phyloP scores from a whole-genome alignment of 2,888 invertebrate genomes.

The Cephus pulcher region DNA sequence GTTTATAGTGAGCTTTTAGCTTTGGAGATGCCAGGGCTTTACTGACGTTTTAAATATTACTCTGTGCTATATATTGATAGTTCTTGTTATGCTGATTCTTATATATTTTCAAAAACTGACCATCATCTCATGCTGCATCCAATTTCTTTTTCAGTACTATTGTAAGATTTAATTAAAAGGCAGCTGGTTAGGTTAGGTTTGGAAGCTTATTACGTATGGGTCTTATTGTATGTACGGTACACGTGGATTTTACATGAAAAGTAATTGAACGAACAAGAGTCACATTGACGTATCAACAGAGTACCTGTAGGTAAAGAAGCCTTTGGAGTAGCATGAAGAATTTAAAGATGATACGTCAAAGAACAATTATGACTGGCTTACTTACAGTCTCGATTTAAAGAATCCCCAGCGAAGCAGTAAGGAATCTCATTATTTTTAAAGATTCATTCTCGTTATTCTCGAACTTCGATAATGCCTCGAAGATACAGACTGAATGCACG shows the following conservation, averaged over 20 bases:
- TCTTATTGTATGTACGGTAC: background rate
- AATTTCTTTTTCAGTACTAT: background rate
- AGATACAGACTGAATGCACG: background rate
- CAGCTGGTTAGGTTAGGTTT: background rate
- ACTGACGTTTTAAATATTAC: background rate
- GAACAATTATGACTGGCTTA: background rate
- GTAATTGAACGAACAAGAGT: background rate
- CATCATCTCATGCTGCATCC: background rate
- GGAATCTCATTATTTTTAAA: background rate
- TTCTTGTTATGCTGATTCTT: background rate
- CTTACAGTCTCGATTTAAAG: background rate
- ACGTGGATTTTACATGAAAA: background rate
- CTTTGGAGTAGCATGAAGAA: background rate
- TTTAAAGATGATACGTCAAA: background rate
- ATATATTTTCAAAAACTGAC: background rate
- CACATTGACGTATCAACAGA: background rate
- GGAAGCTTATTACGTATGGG: background rate
- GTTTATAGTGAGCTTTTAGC: conserved; percentile 36
- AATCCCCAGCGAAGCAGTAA: background rate
- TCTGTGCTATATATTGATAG: background rate
- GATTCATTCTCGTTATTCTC: background rate
- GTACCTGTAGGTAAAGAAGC: background rate
- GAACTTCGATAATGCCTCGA: background rate
- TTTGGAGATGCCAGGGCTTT: conserved; percentile 4
- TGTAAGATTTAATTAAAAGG: background rate